phyloP scores from a whole-genome alignment of 1,140 invertebrate genomes.

The Dreissena rostriformis region DNA sequence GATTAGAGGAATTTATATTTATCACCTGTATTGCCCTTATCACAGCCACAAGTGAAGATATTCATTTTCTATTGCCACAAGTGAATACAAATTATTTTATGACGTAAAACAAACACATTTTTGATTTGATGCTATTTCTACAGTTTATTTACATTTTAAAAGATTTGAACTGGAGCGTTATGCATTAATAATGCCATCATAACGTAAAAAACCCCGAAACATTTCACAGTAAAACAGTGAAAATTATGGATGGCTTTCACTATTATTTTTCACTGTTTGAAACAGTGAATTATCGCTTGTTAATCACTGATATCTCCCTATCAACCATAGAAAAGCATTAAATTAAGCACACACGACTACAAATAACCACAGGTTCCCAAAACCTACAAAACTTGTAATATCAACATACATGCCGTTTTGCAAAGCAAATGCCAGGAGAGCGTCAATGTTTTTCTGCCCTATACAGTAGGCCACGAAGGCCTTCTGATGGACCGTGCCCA shows the following conservation, averaged over 20 bases:
- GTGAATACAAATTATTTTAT: no score
- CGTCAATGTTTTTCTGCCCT: slow-evolving; percentile 14
- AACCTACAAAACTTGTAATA: background rate
- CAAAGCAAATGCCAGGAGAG: slow-evolving; percentile 25
- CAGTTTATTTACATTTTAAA: no score
- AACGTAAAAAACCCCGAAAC: no score
- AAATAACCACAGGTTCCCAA: background rate
- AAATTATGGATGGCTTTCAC: background rate
- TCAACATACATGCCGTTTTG: slow-evolving; percentile 35
- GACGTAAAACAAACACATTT: no score
- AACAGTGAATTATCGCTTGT: background rate
- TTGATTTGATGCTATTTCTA: no score
- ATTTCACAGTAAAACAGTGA: background rate
- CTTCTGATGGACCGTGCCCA: slow-evolving; percentile 7
- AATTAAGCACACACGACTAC: background rate
- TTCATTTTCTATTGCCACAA: no score
- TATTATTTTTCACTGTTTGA: background rate
- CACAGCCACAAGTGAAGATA: no score
- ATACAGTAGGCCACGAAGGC: slow-evolving; percentile 29
- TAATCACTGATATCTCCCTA: background rate
- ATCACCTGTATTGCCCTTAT: no score
- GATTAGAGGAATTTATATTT: no score
- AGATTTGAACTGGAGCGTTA: no score
- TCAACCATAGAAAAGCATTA: background rate
- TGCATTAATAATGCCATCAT: no score